Evolutionary conservation across 2,888 invertebrate species (phyloP), one percentile per base, ranked within the genome.

Genomic region (Oconnorella tubifera): DNA sequence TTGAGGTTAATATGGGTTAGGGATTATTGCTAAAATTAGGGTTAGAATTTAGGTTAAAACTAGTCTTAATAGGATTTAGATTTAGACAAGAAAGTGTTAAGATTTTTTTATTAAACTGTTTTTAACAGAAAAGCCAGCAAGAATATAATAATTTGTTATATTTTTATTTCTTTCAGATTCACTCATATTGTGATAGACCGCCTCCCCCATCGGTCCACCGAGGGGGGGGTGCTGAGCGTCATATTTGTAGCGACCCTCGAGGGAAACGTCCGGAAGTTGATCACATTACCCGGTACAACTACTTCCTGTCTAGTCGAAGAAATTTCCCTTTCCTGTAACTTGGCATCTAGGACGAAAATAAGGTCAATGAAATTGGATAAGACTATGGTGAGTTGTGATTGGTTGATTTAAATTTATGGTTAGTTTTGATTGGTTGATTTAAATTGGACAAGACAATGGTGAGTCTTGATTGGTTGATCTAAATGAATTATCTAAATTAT

Each of bases 261-360:
- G 1, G 91, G 90, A 1, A 82, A 87, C 40, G 86, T 95, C 25
- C 87, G 91, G 75, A 95, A 95, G 82, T 85, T 94, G 75, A 87
- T 90, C 0, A 86, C 91, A 10, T 82, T 91, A 68, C 89, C 90
- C n/a, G 27, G 2, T 3, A 19, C 50, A n/a, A 23, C 49, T n/a
- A n/a, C 48, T 28, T 50, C 60, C 50, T 60, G 60, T 31, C 60
- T 60, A 25, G 60, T 60, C 4, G 60, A 60, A 31, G 49, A 49
- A 29, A 60, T 60, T 23, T 28, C 50, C 33, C 28, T 60, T 14
- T 28, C 60, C 14, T 48, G 50, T 25, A 31, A 29, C 19, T 19
- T 6, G 10, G 19, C 40, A 19, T 14, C 40, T 6, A 40, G 40
- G 1, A 25, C 59, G 14, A n/a, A 33, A 2, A 60, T 60, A 27